A percentile compares a stretch with the other conserved stretches of the same genome.
These are phyloP conservation scores for Morelia viridis DNA, from an alignment of 2,797 vertebrate genomes.

Conservation along the genomic window DNA sequence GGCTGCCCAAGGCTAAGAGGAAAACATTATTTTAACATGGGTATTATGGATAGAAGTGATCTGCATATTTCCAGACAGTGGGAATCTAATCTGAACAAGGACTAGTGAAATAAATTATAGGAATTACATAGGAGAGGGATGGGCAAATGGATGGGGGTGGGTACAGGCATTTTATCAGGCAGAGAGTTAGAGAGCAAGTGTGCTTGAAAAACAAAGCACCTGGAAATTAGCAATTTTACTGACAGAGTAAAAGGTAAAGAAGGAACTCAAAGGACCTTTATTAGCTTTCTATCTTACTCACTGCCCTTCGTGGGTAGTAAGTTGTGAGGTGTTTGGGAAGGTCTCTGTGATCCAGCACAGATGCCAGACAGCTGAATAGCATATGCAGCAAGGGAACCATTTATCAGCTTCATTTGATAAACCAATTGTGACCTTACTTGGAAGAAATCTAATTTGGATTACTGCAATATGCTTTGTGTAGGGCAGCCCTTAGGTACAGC, in stretches of 20 bases:
- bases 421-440: background rate
- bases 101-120: background rate
- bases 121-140: background rate
- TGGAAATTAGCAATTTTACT: background rate
- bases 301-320: background rate
- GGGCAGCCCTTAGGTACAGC: background rate
- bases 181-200: background rate
- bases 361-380: background rate
- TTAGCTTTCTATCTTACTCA: background rate
- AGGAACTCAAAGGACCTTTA: background rate
- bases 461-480: background rate
- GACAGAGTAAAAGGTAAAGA: background rate
- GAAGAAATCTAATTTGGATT: no score
- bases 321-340: background rate
- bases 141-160: background rate
- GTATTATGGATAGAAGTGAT: background rate
- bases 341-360: background rate
- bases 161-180: background rate
- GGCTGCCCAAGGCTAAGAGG: background rate
- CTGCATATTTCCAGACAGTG: background rate
- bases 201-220: background rate
- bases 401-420: background rate
- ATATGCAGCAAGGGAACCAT: background rate
- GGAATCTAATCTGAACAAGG: background rate
- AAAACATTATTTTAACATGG: background rate